Conservation (phyloP, 2,113 vertebrate species). For the Ageneiosus marmoratus region DNA sequence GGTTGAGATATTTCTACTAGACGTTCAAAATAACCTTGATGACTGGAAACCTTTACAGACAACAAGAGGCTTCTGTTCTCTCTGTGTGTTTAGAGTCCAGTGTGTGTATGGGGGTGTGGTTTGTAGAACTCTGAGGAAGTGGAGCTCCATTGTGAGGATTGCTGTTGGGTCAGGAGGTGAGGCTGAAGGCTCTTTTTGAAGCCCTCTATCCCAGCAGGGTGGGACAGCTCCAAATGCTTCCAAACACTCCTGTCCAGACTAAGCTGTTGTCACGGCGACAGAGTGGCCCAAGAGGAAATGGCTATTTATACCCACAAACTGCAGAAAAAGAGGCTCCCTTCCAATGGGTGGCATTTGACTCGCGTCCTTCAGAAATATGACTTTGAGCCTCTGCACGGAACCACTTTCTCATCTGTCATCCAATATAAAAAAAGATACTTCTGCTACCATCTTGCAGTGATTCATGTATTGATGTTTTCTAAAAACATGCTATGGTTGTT, state of each 20-base stretch:
- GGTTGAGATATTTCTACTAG: not conserved
- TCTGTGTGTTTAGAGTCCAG: not conserved
- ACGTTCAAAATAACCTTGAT: not conserved
- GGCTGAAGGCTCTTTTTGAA: constrained; percentile 47
- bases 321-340: constrained; percentile 52
- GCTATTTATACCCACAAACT: constrained; percentile 54
- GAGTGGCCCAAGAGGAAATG: constrained; percentile 53
- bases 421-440: not conserved
- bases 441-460: not conserved
- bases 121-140: constrained; percentile 47
- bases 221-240: constrained; percentile 33
- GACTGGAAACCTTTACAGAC: not conserved
- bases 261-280: constrained; percentile 37
- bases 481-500: not conserved
- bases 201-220: constrained; percentile 40
- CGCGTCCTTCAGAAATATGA: constrained; percentile 26
- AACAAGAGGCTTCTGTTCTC: constrained; percentile 14
- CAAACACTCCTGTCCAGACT: constrained; percentile 38
- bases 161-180: constrained; percentile 26
- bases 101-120: constrained; percentile 19
- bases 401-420: not conserved
- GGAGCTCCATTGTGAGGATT: constrained; percentile 42
- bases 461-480: not conserved
- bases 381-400: not conserved
- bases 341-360: constrained; percentile 45